A percentile compares a stretch with the other conserved stretches of the same genome.
Conservation (phyloP, 2,888 invertebrate species). For the Eilema depressum region DNA sequence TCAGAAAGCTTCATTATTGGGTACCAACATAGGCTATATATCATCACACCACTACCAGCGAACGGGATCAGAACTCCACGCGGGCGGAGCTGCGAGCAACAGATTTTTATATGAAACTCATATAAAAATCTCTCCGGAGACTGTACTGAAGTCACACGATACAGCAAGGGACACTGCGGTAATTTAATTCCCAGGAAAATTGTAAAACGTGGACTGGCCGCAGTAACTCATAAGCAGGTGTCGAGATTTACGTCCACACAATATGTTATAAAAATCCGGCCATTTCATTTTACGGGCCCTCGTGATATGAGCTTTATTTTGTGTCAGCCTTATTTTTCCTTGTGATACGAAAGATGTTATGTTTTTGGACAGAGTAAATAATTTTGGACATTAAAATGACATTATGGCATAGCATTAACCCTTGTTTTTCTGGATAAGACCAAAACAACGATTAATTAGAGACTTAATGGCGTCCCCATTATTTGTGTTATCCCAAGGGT, state of each 20-base stretch:
- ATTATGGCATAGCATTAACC: conserved; percentile 5
- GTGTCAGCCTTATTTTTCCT: conserved; percentile 49
- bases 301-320: conserved; percentile 59
- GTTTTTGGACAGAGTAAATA: conserved; percentile 23
- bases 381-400: conserved; percentile 7
- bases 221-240: conserved; percentile 73
- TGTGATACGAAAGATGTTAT: conserved; percentile 40
- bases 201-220: conserved; percentile 57
- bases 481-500: conserved; percentile 18
- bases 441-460: conserved; percentile 29
- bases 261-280: conserved; percentile 74
- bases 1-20: too few relatives aligned
- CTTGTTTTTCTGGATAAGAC: conserved; percentile 18
- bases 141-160: conserved; percentile 23
- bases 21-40: too few relatives aligned
- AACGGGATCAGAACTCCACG: too few relatives aligned
- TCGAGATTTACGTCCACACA: conserved; percentile 70
- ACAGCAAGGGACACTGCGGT: conserved; percentile 29
- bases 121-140: conserved; percentile 18
- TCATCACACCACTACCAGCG: too few relatives aligned
- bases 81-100: too few relatives aligned
- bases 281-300: conserved; percentile 66
- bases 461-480: conserved; percentile 9
- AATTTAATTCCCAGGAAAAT: conserved; percentile 68
- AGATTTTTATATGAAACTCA: too few relatives aligned